Evolutionary conservation across 2,888 invertebrate genomes (phyloP).

Genomic region (Choristoneura rosaceana): DNA sequence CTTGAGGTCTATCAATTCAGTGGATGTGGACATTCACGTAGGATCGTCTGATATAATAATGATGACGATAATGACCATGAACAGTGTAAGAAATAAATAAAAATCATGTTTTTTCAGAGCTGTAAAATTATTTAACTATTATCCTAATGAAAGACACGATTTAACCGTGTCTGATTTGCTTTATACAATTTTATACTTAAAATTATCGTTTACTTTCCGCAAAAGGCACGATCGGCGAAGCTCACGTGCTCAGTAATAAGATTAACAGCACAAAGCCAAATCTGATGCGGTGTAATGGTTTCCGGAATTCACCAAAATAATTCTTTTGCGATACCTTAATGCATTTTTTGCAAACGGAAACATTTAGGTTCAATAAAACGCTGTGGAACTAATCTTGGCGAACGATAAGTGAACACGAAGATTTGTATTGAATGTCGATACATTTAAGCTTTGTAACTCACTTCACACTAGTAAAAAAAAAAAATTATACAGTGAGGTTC

Average conservation of each 20-base stretch:
- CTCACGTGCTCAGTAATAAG: constrained; percentile 80
- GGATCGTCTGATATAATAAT: too few species aligned
- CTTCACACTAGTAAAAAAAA: too few species aligned
- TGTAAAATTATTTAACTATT: background rate
- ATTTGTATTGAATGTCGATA: background rate
- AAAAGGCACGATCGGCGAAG: constrained; percentile 75
- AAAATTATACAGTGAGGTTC: too few species aligned
- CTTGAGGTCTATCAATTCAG: too few species aligned
- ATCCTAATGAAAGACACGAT: background rate
- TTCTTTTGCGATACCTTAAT: constrained; percentile 53
- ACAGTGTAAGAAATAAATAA: too few species aligned
- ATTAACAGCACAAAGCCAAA: constrained; percentile 69
- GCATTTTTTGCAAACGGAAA: constrained; percentile 66
- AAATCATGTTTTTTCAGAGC: too few species aligned
- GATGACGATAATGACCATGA: too few species aligned
- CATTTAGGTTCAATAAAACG: constrained; percentile 57
- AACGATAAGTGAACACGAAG: constrained; percentile 51
- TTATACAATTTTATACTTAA: constrained; percentile 5
- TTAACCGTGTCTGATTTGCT: background rate
- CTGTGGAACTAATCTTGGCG: constrained; percentile 62
- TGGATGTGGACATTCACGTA: too few species aligned
- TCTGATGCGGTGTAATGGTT: constrained; percentile 68
- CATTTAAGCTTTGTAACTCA: too few species aligned
- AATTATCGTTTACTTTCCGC: constrained; percentile 64
- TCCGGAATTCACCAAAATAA: constrained; percentile 68